These are phyloP conservation scores for Apodemus sylvaticus DNA, from an alignment of 2,113 vertebrate genomes.

Conservation along the genomic window DNA sequence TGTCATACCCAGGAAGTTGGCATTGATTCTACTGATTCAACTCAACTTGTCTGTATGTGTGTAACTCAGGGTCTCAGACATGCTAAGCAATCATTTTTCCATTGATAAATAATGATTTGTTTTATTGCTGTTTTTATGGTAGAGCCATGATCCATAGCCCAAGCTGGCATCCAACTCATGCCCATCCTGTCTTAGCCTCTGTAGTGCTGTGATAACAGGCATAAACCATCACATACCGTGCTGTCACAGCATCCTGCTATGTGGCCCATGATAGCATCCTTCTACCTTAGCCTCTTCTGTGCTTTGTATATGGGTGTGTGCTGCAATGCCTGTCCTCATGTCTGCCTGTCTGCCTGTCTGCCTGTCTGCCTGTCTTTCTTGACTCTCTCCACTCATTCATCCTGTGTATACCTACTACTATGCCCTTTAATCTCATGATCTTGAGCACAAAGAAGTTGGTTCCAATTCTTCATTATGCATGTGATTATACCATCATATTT, in stretches of 20 bases:
- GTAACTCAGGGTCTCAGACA: background rate
- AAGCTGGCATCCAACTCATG: background rate
- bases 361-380: background rate
- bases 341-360: accelerated
- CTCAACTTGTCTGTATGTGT: background rate
- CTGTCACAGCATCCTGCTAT: background rate
- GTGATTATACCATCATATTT: background rate
- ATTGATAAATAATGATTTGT: background rate
- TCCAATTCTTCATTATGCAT: background rate
- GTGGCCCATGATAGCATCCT: background rate
- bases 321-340: background rate
- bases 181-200: background rate
- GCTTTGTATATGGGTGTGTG: background rate
- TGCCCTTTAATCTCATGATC: background rate
- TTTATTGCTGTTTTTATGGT: background rate
- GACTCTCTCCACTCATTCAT: background rate
- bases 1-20: background rate
- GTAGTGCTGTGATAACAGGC: background rate
- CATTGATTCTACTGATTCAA: background rate
- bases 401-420: background rate
- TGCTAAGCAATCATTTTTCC: background rate
- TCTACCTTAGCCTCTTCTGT: background rate
- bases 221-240: background rate
- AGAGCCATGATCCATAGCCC: background rate
- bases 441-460: slow-evolving; percentile 12